These are phyloP conservation scores for Protomyctophum bolini DNA, from an alignment of 2,113 vertebrate genomes.

Conservation along the genomic window DNA sequence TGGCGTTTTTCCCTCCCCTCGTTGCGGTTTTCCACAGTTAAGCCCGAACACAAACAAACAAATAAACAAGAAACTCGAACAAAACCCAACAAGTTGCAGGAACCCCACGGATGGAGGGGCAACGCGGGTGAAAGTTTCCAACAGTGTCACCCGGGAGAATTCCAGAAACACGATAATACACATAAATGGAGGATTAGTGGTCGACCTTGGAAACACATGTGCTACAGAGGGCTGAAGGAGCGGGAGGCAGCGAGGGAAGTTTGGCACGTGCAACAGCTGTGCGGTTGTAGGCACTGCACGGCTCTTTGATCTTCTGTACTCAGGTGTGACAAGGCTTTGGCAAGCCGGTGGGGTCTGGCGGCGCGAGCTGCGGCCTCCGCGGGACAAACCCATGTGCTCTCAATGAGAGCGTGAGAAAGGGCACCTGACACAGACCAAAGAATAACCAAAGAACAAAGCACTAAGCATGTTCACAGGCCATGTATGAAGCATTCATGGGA, in stretches of 20 bases:
- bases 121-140: constrained; percentile 60
- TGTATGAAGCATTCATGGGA: background rate
- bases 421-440: constrained; percentile 60
- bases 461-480: constrained; percentile 36
- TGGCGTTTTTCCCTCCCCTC: constrained; percentile 23
- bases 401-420: constrained; percentile 74
- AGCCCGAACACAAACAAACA: constrained; percentile 48
- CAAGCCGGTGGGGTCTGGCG: constrained; percentile 40
- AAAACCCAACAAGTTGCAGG: constrained; percentile 44
- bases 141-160: constrained; percentile 58
- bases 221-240: constrained; percentile 57
- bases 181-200: constrained; percentile 74
- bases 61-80: constrained; percentile 60
- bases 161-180: constrained; percentile 51
- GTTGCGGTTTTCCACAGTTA: constrained; percentile 59
- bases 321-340: constrained; percentile 78
- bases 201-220: constrained; percentile 71
- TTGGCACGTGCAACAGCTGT: constrained; percentile 74
- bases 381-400: constrained; percentile 68
- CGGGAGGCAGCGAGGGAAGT: constrained; percentile 56
- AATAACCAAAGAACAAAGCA: constrained; percentile 42
- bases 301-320: constrained; percentile 75
- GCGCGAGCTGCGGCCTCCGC: constrained; percentile 44
- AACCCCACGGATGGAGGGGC: constrained; percentile 31
- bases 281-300: constrained; percentile 63